These are phyloP conservation scores for Zophobas morio DNA, from an alignment of 1,140 invertebrate species.

Conservation along the genomic window DNA sequence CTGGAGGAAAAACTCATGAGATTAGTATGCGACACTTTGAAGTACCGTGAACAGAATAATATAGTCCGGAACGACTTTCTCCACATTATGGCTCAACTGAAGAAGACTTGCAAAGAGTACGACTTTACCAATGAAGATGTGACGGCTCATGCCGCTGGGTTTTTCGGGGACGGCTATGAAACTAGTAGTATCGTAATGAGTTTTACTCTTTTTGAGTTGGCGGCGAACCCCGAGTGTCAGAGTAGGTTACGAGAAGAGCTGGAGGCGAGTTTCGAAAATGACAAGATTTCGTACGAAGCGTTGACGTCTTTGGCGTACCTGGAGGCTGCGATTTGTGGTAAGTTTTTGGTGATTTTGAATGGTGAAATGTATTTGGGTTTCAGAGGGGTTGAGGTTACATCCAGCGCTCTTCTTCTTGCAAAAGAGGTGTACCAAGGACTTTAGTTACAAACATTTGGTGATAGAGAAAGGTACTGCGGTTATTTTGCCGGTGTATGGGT, in stretches of 20 bases:
- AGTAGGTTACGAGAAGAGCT: constrained; percentile 70
- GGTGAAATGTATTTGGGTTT: constrained; percentile 7
- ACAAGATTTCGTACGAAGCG: constrained; percentile 66
- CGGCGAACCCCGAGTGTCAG: constrained; percentile 70
- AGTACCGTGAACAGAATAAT: constrained; percentile 64
- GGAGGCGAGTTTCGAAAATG: constrained; percentile 46
- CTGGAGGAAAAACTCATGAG: constrained; percentile 50
- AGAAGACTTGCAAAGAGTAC: neutral
- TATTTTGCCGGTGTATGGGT: constrained; percentile 70
- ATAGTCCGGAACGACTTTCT: constrained; percentile 62
- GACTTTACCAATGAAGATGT: constrained; percentile 55
- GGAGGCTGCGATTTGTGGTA: constrained; percentile 60
- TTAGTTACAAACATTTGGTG: constrained; percentile 55
- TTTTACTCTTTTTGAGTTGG: constrained; percentile 69
- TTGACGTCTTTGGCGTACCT: constrained; percentile 65
- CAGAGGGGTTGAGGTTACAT: constrained; percentile 69
- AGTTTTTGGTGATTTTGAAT: neutral
- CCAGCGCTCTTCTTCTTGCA: constrained; percentile 65
- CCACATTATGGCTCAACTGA: constrained; percentile 54
- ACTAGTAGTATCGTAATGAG: constrained; percentile 73
- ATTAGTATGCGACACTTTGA: constrained; percentile 59
- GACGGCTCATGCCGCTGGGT: constrained; percentile 72
- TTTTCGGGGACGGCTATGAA: constrained; percentile 78
- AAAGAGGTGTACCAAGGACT: constrained; percentile 51
- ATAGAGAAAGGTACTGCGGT: constrained; percentile 69